A percentile compares a stretch with the other conserved stretches of the same genome.
These are phyloP conservation scores for Procambarus virginalis DNA, from an alignment of 1,140 invertebrate genomes.

Conservation along the genomic window DNA sequence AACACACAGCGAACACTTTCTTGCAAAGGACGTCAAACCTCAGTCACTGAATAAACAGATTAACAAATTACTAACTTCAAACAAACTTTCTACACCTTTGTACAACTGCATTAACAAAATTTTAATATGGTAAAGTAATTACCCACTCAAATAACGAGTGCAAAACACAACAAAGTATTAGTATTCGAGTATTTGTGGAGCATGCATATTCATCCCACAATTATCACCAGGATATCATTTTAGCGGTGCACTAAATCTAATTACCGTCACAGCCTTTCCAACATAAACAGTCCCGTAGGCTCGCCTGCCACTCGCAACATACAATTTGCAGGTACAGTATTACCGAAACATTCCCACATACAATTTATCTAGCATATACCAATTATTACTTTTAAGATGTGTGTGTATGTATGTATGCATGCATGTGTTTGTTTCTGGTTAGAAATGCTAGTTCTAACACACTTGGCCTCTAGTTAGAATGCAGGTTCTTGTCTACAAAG, in stretches of 20 bases:
- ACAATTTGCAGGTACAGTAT: not conserved
- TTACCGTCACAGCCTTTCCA: slow-evolving; percentile 16
- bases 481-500: too few species aligned
- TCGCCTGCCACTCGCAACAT: slow-evolving; percentile 5
- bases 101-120: not conserved
- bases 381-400: not conserved
- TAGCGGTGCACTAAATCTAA: slow-evolving; percentile 12
- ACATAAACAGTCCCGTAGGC: not conserved
- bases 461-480: too few species aligned
- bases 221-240: slow-evolving; percentile 17
- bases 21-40: too few species aligned
- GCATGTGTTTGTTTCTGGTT: too few species aligned
- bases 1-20: too few species aligned
- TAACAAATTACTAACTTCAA: too few species aligned
- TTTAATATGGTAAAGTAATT: not conserved
- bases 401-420: too few species aligned
- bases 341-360: not conserved
- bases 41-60: too few species aligned
- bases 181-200: not conserved
- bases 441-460: too few species aligned
- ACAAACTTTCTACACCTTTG: not conserved
- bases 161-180: not conserved
- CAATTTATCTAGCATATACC: not conserved
- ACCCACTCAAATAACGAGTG: not conserved
- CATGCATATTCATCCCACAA: slow-evolving; percentile 16